phyloP scores from a whole-genome alignment of 1,140 invertebrate genomes.

The Lepidurus arcticus region DNA sequence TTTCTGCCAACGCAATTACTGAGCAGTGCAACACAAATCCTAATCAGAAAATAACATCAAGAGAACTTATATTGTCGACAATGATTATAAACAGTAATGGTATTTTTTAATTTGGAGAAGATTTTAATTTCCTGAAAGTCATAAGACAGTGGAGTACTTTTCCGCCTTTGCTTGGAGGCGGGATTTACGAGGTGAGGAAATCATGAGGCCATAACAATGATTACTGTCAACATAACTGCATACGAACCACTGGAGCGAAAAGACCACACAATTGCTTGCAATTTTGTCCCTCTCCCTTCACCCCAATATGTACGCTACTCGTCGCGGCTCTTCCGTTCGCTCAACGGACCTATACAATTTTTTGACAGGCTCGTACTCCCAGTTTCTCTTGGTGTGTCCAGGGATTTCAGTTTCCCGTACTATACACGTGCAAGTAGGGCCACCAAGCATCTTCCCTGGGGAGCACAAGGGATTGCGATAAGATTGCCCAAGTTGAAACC shows the following conservation, averaged over 20 bases:
- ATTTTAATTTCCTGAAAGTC: not conserved
- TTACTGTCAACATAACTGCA: constrained; percentile 10
- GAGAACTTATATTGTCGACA: too few relatives aligned
- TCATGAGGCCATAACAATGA: not conserved
- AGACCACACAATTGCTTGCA: not conserved
- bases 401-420: not conserved
- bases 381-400: not conserved
- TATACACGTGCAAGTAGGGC: not conserved
- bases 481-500: not conserved
- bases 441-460: not conserved
- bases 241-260: not conserved
- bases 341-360: not conserved
- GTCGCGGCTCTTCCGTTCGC: not conserved
- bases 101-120: not conserved
- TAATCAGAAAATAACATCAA: too few relatives aligned
- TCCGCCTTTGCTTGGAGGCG: not conserved
- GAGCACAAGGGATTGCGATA: not conserved
- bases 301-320: not conserved
- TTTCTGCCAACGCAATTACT: too few relatives aligned
- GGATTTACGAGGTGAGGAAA: constrained; percentile 1
- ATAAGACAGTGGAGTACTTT: not conserved
- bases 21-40: too few relatives aligned
- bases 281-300: not conserved
- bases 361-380: not conserved
- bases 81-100: too few relatives aligned